These are phyloP conservation scores for Mycogona germanica DNA, from an alignment of 2,888 invertebrate genomes.

Conservation along the genomic window DNA sequence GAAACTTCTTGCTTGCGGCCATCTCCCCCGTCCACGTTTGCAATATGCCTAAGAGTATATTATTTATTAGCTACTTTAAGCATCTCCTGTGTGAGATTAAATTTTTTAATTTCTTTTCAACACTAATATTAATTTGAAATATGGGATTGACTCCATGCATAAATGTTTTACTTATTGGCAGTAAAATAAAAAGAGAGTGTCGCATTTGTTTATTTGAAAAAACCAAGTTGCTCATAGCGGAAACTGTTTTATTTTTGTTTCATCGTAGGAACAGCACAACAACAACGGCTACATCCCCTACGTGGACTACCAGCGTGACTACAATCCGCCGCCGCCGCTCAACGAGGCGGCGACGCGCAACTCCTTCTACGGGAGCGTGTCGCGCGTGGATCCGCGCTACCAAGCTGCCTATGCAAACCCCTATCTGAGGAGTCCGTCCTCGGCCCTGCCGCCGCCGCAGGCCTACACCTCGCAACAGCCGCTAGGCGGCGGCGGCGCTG, in stretches of 20 bases:
- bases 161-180: too few relatives aligned
- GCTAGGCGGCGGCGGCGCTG: slow-evolving; percentile 11
- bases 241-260: neutral
- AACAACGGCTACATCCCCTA: slow-evolving; percentile 78
- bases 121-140: too few relatives aligned
- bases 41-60: too few relatives aligned
- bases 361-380: slow-evolving; percentile 18
- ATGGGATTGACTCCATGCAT: too few relatives aligned
- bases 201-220: too few relatives aligned
- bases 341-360: slow-evolving; percentile 35
- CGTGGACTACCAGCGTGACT: slow-evolving; percentile 76
- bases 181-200: too few relatives aligned
- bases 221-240: neutral
- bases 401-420: slow-evolving; percentile 78
- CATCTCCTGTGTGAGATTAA: too few relatives aligned
- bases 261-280: slow-evolving; percentile 40
- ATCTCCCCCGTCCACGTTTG: too few relatives aligned
- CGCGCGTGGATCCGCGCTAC: slow-evolving; percentile 62
- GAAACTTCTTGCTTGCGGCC: too few relatives aligned
- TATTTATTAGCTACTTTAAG: too few relatives aligned
- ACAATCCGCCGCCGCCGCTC: slow-evolving; percentile 58
- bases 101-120: too few relatives aligned
- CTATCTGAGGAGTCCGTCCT: slow-evolving; percentile 55
- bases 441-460: slow-evolving; percentile 37
- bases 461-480: slow-evolving; percentile 22